Evolutionary conservation across 2,113 vertebrate species (phyloP), one percentile per base, ranked within the genome.

Genomic region (Perccottus glenii): DNA sequence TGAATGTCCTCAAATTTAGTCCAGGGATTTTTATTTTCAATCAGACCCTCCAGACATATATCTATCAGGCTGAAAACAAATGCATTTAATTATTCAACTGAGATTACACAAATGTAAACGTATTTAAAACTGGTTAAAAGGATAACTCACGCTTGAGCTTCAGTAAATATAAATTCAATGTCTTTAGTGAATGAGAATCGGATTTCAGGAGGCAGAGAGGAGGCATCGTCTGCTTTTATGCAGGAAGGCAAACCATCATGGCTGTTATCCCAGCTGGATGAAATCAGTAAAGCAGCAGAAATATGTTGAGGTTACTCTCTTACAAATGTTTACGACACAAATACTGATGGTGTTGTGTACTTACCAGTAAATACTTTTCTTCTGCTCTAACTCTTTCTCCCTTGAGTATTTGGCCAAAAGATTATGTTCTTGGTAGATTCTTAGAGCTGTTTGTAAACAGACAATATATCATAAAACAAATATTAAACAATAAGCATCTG

Each of bases 111-210:
- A 46, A 46, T 11, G 1, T 14, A 46, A 46, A 46, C 12, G 3
- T 5, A 12, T 14, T 46, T 46, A 40, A 60, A 40, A 12, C 65
- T 45, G 49, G 67, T 11, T 9, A 60, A 3, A 1, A 11, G 14
- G 4, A 4, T 32, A 63, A n/a, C 11, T 78, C 9, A 88, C 87
- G 48, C 87, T 12, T 64, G 1, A 0, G 6, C 0, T 36, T 49
- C 47, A 0, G 75, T 88, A 16, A 14, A 66, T 4, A 6, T 0
- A 46, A 90, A 82, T 71, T 89, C 68, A 1, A 60, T 40, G 0
- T 6, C 0, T 49, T 89, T 90, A 61, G 77, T 83, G 48, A 85
- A 85, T 55, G 90, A 89, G 62, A 89, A 91, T 0, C 36, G 72
- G 51, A 86, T 65, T 50, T 88, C 86, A 71, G 11, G 5, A 0